A percentile compares a stretch with the other conserved stretches of the same genome.
Evolutionary conservation across 2,113 vertebrate species (phyloP).

Genomic region (Synchiropus splendidus): DNA sequence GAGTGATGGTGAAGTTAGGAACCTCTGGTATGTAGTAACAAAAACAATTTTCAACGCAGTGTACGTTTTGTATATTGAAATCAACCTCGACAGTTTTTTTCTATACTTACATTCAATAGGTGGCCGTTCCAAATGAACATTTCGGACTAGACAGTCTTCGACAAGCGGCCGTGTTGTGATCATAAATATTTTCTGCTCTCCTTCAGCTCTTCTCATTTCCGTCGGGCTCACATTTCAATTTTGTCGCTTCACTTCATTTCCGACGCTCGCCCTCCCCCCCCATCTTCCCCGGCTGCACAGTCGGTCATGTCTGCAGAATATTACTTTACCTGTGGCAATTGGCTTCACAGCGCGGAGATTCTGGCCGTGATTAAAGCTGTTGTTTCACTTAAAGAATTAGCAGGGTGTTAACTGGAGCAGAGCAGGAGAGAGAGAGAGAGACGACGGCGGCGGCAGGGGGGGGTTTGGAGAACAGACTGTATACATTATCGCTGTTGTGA

Average conservation of each 20-base stretch:
- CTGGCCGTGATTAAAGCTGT: slow-evolving; percentile 55
- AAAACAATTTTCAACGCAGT: no score
- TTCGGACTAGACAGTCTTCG: not conserved
- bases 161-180: slow-evolving; percentile 45
- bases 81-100: no score
- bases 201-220: slow-evolving; percentile 53
- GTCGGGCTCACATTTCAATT: slow-evolving; percentile 50
- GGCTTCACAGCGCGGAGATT: slow-evolving; percentile 43
- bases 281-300: not conserved
- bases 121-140: no score
- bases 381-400: slow-evolving; percentile 58
- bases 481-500: no score
- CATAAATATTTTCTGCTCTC: slow-evolving; percentile 40
- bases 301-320: slow-evolving; percentile 22
- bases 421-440: slow-evolving; percentile 34
- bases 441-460: no score
- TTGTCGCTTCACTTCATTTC: slow-evolving; percentile 46
- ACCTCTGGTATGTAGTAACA: no score
- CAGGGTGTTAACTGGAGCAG: slow-evolving; percentile 49
- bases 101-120: no score
- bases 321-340: slow-evolving; percentile 56
- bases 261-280: slow-evolving; percentile 4
- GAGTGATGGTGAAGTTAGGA: no score
- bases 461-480: no score
- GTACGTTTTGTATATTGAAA: no score